Evolutionary conservation across 2,888 invertebrate species (phyloP).

Genomic region (Mythimna pallens): DNA sequence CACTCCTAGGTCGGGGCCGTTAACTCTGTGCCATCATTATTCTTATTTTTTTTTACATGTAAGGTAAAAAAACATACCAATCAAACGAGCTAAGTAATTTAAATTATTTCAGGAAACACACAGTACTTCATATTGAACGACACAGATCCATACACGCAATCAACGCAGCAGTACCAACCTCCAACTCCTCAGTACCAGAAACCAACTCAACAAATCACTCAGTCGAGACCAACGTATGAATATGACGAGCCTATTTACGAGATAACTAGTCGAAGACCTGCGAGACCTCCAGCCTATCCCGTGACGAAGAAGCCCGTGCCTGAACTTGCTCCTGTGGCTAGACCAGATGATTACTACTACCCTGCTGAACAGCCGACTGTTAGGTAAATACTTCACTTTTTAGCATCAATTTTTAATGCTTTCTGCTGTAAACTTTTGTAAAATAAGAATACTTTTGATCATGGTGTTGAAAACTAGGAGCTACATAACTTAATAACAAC

Average conservation of each 20-base stretch:
- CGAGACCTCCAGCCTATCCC: conserved; percentile 32
- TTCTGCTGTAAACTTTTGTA: too few relatives aligned
- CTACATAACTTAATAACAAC: background rate
- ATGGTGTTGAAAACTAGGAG: background rate
- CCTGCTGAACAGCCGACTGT: conserved; percentile 17
- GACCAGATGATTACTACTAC: conserved; percentile 1
- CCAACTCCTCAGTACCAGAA: conserved; percentile 45
- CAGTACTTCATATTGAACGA: conserved; percentile 34
- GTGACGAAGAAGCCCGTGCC: conserved; percentile 24
- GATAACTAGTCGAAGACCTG: conserved; percentile 16
- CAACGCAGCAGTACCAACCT: conserved; percentile 30
- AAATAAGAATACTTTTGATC: too few relatives aligned
- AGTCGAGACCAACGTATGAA: conserved; percentile 32
- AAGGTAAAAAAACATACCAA: background rate
- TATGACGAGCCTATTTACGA: conserved; percentile 11
- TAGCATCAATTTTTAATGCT: too few relatives aligned
- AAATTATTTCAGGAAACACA: conserved; percentile 33
- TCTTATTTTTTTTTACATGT: too few relatives aligned
- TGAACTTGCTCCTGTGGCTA: conserved; percentile 4
- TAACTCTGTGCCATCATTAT: too few relatives aligned
- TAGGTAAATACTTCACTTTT: conserved; percentile 19
- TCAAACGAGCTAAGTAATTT: background rate
- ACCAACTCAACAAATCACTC: conserved; percentile 37
- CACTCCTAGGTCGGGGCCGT: too few relatives aligned
- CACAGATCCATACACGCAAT: background rate